Evolutionary conservation across 37 sponge, comb jelly and placozoan species (phyloP), one percentile per base, ranked within the genome.

Genomic region (Tethya wilhelma): DNA sequence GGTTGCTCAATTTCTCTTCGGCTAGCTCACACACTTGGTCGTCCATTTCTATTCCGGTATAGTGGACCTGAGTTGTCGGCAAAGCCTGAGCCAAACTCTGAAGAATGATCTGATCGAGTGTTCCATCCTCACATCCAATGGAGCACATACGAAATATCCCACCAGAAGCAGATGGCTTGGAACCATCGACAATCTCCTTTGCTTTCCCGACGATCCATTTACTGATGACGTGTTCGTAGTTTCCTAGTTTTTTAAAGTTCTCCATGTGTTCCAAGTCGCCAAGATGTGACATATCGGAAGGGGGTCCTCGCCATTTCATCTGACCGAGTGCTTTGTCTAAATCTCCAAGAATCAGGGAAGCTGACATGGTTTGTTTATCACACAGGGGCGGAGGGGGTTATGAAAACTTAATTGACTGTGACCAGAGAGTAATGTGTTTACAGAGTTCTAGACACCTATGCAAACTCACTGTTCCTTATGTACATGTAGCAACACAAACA

Each of bases 121-220:
- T 4, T 23, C 73, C 82, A 81, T 81, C 82, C 62, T 62, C 82
- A 62, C 82, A 81, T 7, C 82, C 82, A 57, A 81, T 41, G 32
- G 64, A 64, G 33, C 82, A 81, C 7, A 81, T 41, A 34, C 63
- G 57, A 9, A 72, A 29, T n/a, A n/a, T n/a, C n/a, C n/a, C n/a
- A n/a, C n/a, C n/a, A n/a, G n/a, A n/a, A 11, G 17, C 67, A 22
- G n/a, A 17, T n/a, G 23, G 6, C 0, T 19, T 44, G 1, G n/a
- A 17, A 4, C 4, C 29, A 25, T 30, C 49, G 1, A 71, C 1
- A 4, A 69, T n/a, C 22, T 6, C 46, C 45, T 71, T 9, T 17
- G 64, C 78, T 22, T 14, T 3, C 25, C 29, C 26, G 20, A 67
- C 34, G 23, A 78, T 36, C 19, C 75, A 59, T 0, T 57, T 4